These are phyloP conservation scores for Anthophora plumipes DNA, from an alignment of 2,888 invertebrate species.

Conservation along the genomic window DNA sequence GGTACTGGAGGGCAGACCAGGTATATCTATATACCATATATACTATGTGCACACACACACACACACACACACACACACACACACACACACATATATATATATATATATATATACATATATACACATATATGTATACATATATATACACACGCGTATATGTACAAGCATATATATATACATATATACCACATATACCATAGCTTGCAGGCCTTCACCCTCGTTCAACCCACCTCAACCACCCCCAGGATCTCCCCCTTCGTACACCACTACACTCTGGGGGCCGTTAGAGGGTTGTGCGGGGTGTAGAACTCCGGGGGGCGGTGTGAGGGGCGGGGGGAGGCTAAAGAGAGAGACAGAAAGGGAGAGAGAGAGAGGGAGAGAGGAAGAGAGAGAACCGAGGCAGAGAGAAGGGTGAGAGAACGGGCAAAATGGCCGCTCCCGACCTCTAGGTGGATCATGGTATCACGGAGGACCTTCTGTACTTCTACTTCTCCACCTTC, in stretches of 20 bases:
- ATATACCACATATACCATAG: constrained; percentile 62
- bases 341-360: constrained; percentile 41
- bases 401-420: constrained; percentile 72
- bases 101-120: not conserved
- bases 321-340: constrained; percentile 28
- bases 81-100: constrained; percentile 9
- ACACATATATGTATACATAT: no score
- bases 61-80: not conserved
- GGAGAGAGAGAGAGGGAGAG: constrained; percentile 67
- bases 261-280: constrained; percentile 65
- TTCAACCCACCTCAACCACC: constrained; percentile 75
- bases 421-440: constrained; percentile 82
- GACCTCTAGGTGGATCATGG: constrained; percentile 79
- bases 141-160: no score
- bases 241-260: constrained; percentile 58
- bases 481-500: constrained; percentile 48
- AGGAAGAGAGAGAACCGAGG: constrained; percentile 62
- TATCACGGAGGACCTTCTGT: constrained; percentile 75
- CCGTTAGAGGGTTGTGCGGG: constrained; percentile 75
- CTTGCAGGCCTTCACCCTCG: constrained; percentile 80
- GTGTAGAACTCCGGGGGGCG: constrained; percentile 66
- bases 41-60: constrained; percentile 28
- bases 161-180: no score
- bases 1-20: constrained; percentile 81
- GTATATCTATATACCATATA: constrained; percentile 80